Evolutionary conservation across 2,113 vertebrate species (phyloP), one percentile per base, ranked within the genome.

Genomic region (Dipodomys ordii): DNA sequence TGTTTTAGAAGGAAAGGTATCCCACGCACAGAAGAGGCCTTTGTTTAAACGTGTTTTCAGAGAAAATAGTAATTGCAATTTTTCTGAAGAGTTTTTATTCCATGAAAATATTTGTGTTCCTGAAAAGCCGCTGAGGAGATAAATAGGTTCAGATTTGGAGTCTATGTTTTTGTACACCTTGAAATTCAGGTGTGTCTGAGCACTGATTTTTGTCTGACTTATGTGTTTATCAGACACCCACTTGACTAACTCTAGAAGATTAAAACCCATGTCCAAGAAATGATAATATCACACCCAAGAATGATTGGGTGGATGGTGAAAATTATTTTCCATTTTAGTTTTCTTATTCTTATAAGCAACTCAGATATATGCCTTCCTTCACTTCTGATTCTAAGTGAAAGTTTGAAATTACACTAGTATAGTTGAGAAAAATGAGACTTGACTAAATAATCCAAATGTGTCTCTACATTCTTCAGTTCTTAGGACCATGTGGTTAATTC

Each of bases 51-150:
- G 12, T 32, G 25, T 67, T 94, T 86, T 85, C 64, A 91, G 44
- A 78, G 72, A 87, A 89, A 83, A 85, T 4, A 35, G 28, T 69
- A 68, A 57, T 49, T 81, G 3, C 28, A 7, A 15, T 27, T 79
- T 76, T 65, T 89, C 65, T 44, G 39, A 82, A 46, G 30, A 73
- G 16, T 35, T 89, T 23, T 69, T 69, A 68, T 11, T 78, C 68
- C 35, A 39, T 72, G 39, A 84, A 81, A 82, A 87, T 91, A 76
- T 69, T 83, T 95, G 15, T 67, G 81, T 90, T 76, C 67, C 89
- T 68, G 91, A 79, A 83, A 92, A 92, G 27, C 1, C 39, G 83
- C 80, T 76, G 62, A 86, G 53, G 32, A 90, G n/a, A 32, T 72
- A 83, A 82, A 72, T n/a, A 60, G n/a, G 57, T 68, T 91, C 77